A percentile compares a stretch with the other conserved stretches of the same genome.
phyloP scores from a whole-genome alignment of 2,797 vertebrate species.

The Chanos chanos region DNA sequence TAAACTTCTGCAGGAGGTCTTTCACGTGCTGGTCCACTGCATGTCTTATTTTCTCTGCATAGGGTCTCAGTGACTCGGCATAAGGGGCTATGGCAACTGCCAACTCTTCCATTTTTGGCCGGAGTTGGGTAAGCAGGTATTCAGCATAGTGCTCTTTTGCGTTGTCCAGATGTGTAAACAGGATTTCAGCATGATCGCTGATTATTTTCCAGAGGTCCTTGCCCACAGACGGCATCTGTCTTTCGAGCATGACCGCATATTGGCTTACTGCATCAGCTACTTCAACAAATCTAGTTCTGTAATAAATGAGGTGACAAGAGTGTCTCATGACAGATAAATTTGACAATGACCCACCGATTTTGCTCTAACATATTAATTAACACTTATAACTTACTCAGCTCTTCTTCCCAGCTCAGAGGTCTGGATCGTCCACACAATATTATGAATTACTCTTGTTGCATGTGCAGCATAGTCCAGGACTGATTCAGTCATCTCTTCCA shows the following conservation, averaged over 20 bases:
- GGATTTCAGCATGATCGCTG: conserved; percentile 40
- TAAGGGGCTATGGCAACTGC: conserved; percentile 39
- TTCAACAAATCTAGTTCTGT: conserved; percentile 39
- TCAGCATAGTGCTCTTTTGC: conserved; percentile 46
- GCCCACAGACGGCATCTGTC: conserved; percentile 38
- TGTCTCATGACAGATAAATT: neutral
- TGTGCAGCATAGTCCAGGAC: conserved; percentile 73
- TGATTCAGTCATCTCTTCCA: conserved; percentile 68
- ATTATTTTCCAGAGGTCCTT: conserved; percentile 46
- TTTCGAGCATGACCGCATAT: conserved; percentile 36
- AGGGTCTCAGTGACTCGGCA: conserved; percentile 43
- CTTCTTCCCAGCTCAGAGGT: conserved; percentile 72
- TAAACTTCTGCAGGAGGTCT: conserved; percentile 48
- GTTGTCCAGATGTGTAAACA: conserved; percentile 39
- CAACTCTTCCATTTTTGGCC: conserved; percentile 36
- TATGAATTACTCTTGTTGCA: conserved; percentile 65
- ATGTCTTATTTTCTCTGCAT: conserved; percentile 44
- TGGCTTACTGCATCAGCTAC: conserved; percentile 43
- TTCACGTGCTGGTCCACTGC: conserved; percentile 50
- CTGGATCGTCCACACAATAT: conserved; percentile 67
- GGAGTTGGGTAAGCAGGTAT: conserved; percentile 38
- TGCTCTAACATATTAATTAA: too few species aligned
- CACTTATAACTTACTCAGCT: conserved; percentile 73
- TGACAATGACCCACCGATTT: too few species aligned
- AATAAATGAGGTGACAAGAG: neutral